Conservation (phyloP, 1,140 invertebrate genomes). For the Rhopalosiphum maidis region DNA sequence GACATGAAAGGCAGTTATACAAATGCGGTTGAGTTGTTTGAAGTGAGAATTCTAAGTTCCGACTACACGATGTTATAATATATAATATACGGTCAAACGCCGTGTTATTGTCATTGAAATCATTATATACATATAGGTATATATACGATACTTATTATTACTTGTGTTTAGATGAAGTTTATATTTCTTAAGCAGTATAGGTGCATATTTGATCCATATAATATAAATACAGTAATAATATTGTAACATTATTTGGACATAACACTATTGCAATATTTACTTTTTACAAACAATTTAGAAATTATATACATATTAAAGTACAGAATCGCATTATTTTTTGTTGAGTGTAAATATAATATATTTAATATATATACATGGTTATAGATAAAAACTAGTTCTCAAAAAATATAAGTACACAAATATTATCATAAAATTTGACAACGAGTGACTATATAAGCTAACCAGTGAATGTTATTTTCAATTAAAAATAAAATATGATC, state of each 20-base stretch:
- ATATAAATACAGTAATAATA: neutral
- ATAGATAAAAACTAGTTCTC: no score
- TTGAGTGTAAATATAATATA: no score
- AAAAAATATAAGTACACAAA: no score
- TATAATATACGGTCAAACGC: neutral
- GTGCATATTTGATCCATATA: neutral
- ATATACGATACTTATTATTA: neutral
- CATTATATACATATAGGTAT: neutral
- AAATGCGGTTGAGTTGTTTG: conserved; percentile 24
- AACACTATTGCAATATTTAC: neutral
- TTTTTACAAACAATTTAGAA: neutral
- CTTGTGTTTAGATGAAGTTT: neutral
- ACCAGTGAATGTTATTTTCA: neutral
- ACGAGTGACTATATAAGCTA: neutral
- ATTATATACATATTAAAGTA: neutral
- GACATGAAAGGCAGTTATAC: neutral
- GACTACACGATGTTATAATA: neutral
- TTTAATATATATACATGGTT: no score
- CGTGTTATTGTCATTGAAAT: neutral
- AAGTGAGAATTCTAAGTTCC: neutral
- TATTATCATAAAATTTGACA: neutral
- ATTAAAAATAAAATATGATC: neutral
- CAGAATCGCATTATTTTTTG: neutral
- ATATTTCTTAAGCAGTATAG: neutral
- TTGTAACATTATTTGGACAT: neutral